Evolutionary conservation across 2,888 invertebrate genomes (phyloP).

Genomic region (Germaria angustata): DNA sequence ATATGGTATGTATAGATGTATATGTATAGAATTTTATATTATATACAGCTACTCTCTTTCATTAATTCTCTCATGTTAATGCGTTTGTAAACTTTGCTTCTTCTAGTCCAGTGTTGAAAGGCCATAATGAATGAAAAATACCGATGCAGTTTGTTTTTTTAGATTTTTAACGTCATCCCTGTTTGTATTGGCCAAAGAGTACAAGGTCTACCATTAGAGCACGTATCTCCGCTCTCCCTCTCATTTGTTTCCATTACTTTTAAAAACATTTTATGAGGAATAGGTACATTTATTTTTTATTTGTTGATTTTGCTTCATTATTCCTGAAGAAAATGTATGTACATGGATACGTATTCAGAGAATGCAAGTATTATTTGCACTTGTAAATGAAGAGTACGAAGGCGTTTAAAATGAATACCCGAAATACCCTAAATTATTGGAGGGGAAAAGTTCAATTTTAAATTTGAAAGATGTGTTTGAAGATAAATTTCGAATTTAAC

Average conservation of each 20-base stretch:
- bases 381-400: neutral
- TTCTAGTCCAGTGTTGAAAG: neutral
- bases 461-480: too few species aligned
- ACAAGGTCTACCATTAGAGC: conserved; percentile 51
- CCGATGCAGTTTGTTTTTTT: conserved; percentile 74
- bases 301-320: neutral
- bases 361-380: conserved; percentile 57
- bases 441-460: too few species aligned
- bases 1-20: neutral
- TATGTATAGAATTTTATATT: neutral
- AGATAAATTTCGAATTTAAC: too few species aligned
- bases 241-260: too few species aligned
- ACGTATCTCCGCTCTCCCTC: conserved; percentile 58
- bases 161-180: conserved; percentile 21
- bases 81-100: neutral
- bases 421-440: conserved; percentile 5
- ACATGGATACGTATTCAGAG: conserved; percentile 53
- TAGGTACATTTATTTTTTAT: neutral
- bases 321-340: neutral
- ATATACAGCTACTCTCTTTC: neutral
- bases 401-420: neutral
- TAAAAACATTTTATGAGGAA: too few species aligned
- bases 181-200: conserved; percentile 42
- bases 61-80: neutral
- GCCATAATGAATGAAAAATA: conserved; percentile 70